phyloP scores from a whole-genome alignment of 2,113 vertebrate species.

The Ptilonorhynchus violaceus region DNA sequence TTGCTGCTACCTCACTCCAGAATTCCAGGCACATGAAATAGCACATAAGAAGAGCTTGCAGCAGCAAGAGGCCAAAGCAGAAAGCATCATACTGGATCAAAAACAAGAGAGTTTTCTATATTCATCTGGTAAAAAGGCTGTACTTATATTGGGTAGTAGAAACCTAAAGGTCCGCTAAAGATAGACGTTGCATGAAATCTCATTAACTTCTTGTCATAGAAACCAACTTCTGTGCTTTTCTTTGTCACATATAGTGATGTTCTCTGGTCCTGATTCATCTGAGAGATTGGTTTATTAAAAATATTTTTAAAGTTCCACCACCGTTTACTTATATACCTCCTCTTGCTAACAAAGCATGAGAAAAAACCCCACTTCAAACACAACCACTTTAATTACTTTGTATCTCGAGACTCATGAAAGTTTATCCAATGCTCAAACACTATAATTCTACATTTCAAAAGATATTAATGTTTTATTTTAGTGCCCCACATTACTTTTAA shows the following conservation, averaged over 20 bases:
- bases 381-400: constrained; percentile 20
- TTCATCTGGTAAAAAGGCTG: neutral
- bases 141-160: neutral
- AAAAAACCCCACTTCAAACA: neutral
- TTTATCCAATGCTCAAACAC: neutral
- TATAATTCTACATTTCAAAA: neutral
- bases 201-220: neutral
- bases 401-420: neutral
- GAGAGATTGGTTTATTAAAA: neutral
- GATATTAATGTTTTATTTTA: neutral
- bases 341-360: neutral
- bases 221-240: neutral
- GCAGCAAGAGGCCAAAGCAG: neutral
- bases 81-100: neutral
- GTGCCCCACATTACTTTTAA: neutral
- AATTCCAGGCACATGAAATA: neutral
- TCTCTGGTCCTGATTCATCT: neutral
- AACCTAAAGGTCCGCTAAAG: neutral
- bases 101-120: neutral
- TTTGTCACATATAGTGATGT: neutral
- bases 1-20: neutral
- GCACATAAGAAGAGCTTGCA: neutral
- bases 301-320: neutral
- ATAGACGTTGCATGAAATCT: neutral
- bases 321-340: neutral